Evolutionary conservation across 2,888 invertebrate species (phyloP), one percentile per base, ranked within the genome.

Genomic region (Serripes groenlandicus): DNA sequence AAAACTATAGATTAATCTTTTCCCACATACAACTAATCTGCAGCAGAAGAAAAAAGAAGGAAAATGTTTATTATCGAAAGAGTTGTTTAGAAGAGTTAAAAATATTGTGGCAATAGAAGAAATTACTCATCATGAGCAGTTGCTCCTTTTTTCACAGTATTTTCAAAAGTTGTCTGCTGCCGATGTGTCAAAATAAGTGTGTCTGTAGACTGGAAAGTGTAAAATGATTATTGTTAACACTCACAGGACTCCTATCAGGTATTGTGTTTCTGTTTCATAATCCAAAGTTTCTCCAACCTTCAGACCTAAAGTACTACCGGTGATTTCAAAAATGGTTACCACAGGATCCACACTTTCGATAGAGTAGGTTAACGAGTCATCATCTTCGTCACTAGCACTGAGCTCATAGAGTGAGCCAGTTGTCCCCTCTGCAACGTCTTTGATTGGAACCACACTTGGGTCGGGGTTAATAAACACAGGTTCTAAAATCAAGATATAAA

Each of bases 321-420:
- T 3, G 5, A 62, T 28, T 21, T 62, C 62, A 62, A 62, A 62
- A 3, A 62, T 62, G 5, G 23, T 11, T 34, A 26, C 62, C n/a
- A 11, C 15, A 2, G 62, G 62, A 21, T 30, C 30, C n/a, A 62
- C 28, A 21, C 32, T 34, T 11, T n/a, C 21, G 28, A 81, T 69
- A 0, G 69, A 23, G 23, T 76, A 76, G 1, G 58, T 62, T 3
- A 76, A 42, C 0, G 32, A 32, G 30, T 81, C 81, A 0, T 37
- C 62, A 28, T 81, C 81, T 2, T 35, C 28, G 49, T 81, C 81
- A 0, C 66, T 58, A 0, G 76, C 81, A 66, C 56, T 58, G 1
- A 81, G 32, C 0, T 30, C 37, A 34, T 73, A 81, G 0, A 81
- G 62, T 18, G 62, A 62, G 3, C 62, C 62, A 30, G 62, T 34